Conservation (phyloP, 2,113 vertebrate species). For the Microcebus murinus region DNA sequence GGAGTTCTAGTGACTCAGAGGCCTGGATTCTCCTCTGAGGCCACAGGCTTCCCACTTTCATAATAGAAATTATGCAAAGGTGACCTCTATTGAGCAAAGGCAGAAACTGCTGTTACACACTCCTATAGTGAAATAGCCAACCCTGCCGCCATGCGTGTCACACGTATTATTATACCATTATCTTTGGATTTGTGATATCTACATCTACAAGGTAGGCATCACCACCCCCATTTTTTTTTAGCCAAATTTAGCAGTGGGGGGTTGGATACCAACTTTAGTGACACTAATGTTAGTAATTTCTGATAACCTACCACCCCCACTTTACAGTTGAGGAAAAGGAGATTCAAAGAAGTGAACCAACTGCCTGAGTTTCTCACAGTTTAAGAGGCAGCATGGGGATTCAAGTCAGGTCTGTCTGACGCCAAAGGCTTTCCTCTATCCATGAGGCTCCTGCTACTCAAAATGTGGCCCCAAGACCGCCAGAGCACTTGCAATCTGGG, state of each 20-base stretch:
- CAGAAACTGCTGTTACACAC: neutral
- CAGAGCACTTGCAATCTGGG: neutral
- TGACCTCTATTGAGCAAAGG: constrained; percentile 35
- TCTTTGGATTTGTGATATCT: neutral
- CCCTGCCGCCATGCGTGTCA: neutral
- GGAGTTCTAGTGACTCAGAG: neutral
- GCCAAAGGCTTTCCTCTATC: neutral
- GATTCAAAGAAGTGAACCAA: neutral
- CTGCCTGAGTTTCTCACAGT: neutral
- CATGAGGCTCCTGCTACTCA: neutral
- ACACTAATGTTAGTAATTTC: no score
- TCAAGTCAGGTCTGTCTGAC: neutral
- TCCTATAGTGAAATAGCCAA: neutral
- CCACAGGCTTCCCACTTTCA: accelerated
- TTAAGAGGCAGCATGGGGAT: neutral
- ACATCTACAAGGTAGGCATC: neutral
- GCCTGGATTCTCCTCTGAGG: neutral
- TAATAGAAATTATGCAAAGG: neutral
- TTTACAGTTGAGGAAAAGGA: neutral
- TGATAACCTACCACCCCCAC: no score
- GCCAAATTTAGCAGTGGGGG: no score
- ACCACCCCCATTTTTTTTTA: no score
- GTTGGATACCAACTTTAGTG: no score
- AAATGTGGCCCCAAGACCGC: neutral
- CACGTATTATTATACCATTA: neutral